Conservation (phyloP, 2,797 vertebrate species). For the Chiloscyllium punctatum region DNA sequence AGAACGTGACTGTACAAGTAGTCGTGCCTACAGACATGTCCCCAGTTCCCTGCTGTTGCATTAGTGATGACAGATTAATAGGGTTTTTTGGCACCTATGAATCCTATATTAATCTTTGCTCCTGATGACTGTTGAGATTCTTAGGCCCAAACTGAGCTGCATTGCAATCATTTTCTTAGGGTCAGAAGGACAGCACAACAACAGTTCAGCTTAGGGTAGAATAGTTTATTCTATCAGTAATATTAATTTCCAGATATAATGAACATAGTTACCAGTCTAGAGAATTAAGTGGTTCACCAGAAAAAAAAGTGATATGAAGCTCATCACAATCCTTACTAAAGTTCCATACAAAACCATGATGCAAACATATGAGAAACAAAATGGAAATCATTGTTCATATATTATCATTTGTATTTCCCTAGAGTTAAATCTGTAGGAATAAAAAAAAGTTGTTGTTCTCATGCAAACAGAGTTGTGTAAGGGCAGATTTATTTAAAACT, state of each 20-base stretch:
- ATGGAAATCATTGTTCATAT: background rate
- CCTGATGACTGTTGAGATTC: constrained; percentile 47
- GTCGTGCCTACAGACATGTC: background rate
- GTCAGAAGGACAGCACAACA: background rate
- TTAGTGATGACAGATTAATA: constrained; percentile 50
- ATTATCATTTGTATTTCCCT: background rate
- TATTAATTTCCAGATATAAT: background rate
- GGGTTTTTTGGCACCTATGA: constrained; percentile 43
- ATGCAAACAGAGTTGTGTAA: background rate
- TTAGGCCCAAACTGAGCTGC: background rate
- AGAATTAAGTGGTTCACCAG: background rate
- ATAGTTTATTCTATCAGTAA: background rate
- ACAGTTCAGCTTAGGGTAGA: constrained; percentile 30
- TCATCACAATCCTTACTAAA: background rate
- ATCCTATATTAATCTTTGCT: constrained; percentile 47
- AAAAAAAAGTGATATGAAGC: background rate
- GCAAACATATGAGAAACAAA: background rate
- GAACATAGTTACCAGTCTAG: background rate
- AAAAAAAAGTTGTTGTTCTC: background rate
- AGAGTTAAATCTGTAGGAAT: background rate
- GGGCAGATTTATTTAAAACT: background rate
- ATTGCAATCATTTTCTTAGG: constrained; percentile 18
- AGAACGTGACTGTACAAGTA: background rate
- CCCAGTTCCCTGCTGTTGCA: constrained; percentile 42
- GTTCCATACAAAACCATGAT: background rate